phyloP scores from a whole-genome alignment of 2,113 vertebrate genomes.

The Mellivora capensis region DNA sequence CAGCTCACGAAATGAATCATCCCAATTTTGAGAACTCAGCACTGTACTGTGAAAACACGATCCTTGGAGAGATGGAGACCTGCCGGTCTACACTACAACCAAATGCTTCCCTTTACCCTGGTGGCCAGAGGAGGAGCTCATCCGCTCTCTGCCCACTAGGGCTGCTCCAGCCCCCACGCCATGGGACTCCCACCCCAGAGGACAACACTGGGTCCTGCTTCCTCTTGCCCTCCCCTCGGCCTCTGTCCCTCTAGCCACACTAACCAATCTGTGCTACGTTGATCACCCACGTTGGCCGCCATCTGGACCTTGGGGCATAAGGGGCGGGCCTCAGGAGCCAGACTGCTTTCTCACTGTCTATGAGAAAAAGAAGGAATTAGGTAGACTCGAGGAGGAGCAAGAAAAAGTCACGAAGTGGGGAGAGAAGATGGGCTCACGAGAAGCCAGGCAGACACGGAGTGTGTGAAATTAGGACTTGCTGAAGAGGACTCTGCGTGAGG shows the following conservation, averaged over 20 bases:
- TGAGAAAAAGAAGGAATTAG: neutral
- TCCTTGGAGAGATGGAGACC: neutral
- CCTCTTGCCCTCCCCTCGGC: neutral
- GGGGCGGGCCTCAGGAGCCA: slow-evolving; percentile 59
- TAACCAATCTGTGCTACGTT: slow-evolving; percentile 77
- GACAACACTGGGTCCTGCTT: neutral
- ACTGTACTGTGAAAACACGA: neutral
- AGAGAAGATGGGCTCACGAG: neutral
- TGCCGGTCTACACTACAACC: too few species aligned
- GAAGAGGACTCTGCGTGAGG: neutral
- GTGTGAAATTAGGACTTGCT: neutral
- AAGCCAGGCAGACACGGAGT: neutral
- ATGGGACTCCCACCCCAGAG: neutral
- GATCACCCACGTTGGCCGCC: slow-evolving; percentile 80
- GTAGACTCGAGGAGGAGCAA: neutral
- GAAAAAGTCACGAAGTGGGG: neutral
- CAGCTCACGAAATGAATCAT: fast-evolving
- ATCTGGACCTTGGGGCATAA: slow-evolving; percentile 66
- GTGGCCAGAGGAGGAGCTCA: neutral
- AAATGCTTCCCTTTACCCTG: too few species aligned
- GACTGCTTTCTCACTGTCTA: slow-evolving; percentile 46
- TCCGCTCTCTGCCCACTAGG: too few species aligned
- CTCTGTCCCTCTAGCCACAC: neutral
- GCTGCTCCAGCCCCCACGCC: fast-evolving
- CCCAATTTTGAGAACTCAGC: neutral